Evolutionary conservation across 2,797 vertebrate genomes (phyloP).

Genomic region (Paguma larvata): DNA sequence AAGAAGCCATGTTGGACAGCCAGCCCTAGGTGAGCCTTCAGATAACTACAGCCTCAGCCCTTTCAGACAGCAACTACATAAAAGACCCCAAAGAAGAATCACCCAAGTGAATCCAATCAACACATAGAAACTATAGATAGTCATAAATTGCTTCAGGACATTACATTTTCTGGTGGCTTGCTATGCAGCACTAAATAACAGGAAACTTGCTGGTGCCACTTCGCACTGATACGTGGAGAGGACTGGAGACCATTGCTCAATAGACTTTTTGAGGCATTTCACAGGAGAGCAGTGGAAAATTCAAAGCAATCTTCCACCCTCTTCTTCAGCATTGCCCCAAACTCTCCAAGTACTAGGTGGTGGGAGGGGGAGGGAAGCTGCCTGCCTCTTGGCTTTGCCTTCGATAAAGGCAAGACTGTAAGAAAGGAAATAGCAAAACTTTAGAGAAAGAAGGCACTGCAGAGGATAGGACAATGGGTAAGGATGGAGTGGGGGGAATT

Average conservation of each 20-base stretch:
- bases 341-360: background rate
- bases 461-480: background rate
- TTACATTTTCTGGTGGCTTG: background rate
- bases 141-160: background rate
- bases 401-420: background rate
- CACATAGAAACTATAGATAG: background rate
- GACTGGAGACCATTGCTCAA: background rate
- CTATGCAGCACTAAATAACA: background rate
- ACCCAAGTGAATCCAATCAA: background rate
- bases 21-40: background rate
- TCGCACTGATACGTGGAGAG: background rate
- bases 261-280: background rate
- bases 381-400: background rate
- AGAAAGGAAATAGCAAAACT: conserved; percentile 12
- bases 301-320: background rate
- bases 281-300: background rate
- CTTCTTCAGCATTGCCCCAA: background rate
- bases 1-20: background rate
- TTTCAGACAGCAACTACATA: background rate
- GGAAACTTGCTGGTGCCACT: background rate
- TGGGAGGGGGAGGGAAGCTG: background rate
- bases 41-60: background rate
- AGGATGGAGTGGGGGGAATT: background rate
- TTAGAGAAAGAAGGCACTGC: background rate
- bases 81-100: background rate